Percentiles rank a stretch among this genome's conserved stretches.
Conservation (phyloP, 2,888 invertebrate genomes). For the Gari tellinella region DNA sequence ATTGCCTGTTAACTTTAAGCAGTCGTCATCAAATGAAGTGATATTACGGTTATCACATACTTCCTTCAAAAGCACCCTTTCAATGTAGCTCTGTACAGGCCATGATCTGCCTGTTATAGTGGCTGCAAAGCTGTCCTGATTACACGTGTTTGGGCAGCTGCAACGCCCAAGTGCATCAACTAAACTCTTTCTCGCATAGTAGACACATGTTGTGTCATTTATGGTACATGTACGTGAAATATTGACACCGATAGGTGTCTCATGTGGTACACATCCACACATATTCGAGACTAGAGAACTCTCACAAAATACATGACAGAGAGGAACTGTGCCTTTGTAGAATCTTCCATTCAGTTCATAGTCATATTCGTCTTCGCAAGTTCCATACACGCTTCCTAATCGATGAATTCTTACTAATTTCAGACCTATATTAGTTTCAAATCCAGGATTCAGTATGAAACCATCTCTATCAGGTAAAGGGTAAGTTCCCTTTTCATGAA, state of each 20-base stretch:
- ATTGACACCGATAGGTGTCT: neutral
- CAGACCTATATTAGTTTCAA: conserved; percentile 21
- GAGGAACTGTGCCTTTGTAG: neutral
- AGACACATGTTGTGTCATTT: too few species aligned
- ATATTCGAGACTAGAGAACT: neutral
- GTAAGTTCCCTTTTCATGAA: conserved; percentile 15
- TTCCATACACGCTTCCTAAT: conserved; percentile 6
- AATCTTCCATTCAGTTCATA: neutral
- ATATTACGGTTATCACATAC: conserved; percentile 6
- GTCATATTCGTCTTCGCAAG: neutral
- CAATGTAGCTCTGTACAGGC: conserved; percentile 9
- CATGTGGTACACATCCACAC: conserved; percentile 11
- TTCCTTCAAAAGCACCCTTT: conserved; percentile 9
- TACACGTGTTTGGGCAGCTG: conserved; percentile 7
- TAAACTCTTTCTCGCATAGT: too few species aligned
- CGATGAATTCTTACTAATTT: conserved; percentile 13
- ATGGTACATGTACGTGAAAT: too few species aligned
- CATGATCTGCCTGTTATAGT: conserved; percentile 4
- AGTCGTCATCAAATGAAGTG: neutral
- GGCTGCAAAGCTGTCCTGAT: neutral
- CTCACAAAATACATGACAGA: conserved; percentile 4
- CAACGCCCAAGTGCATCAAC: neutral
- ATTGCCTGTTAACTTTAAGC: neutral
- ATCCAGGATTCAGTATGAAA: conserved; percentile 20
- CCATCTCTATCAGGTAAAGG: conserved; percentile 17